Evolutionary conservation across 2,888 invertebrate species (phyloP).

Genomic region (Xanthia togata): DNA sequence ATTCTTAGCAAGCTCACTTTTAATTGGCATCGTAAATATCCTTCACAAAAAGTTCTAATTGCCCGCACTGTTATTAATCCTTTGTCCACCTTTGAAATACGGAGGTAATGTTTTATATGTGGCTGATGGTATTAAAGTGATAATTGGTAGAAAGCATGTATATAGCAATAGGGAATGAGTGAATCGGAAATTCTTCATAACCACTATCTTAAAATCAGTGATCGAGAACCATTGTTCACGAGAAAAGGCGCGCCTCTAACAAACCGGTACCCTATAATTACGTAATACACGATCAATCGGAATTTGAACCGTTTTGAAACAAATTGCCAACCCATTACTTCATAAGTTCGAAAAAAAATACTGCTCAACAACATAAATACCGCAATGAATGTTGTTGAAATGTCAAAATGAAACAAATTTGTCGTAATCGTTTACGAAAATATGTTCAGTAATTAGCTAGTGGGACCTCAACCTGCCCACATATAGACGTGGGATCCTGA

Average conservation of each 20-base stretch:
- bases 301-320: too few species aligned
- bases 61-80: conserved; percentile 47
- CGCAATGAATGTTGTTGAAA: too few species aligned
- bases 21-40: conserved; percentile 65
- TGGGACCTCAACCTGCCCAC: conserved; percentile 40
- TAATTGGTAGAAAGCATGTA: conserved; percentile 36
- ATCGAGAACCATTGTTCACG: conserved; percentile 33
- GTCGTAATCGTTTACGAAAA: too few species aligned
- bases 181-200: conserved; percentile 41
- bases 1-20: conserved; percentile 55
- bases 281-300: too few species aligned
- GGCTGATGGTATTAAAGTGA: conserved; percentile 21
- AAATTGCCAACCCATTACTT: too few species aligned
- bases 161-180: conserved; percentile 8
- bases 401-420: too few species aligned
- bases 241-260: conserved; percentile 32
- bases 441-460: too few species aligned
- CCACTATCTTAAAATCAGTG: conserved; percentile 13
- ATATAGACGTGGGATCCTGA: conserved; percentile 37
- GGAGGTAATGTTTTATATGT: conserved; percentile 23
- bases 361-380: too few species aligned
- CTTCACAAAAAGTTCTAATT: conserved; percentile 54
- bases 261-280: too few species aligned
- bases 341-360: too few species aligned
- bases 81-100: conserved; percentile 36